Evolutionary conservation across 2,113 vertebrate genomes (phyloP).

Genomic region (Entelurus aequoreus): DNA sequence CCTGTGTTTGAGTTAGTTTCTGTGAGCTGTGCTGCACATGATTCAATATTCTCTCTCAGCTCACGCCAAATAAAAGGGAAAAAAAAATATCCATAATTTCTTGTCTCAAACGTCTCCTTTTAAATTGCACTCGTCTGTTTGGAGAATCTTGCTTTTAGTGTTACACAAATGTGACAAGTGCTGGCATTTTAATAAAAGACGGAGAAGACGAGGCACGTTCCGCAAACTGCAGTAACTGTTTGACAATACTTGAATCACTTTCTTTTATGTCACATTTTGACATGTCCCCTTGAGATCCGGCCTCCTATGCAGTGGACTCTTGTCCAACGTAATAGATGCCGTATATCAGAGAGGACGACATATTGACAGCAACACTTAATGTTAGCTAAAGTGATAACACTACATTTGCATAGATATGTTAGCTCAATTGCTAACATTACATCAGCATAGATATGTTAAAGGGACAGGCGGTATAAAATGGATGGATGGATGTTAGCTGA

Average conservation of each 20-base stretch:
- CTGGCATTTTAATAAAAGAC: neutral
- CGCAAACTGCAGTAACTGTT: neutral
- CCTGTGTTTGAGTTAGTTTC: slow-evolving; percentile 8
- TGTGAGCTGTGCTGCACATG: neutral
- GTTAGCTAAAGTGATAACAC: no score
- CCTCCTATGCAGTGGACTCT: no score
- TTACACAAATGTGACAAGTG: slow-evolving; percentile 1
- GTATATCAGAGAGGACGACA: no score
- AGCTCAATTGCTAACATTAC: no score
- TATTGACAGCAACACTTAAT: no score
- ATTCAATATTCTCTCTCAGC: neutral
- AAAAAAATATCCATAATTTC: neutral
- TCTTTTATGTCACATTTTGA: neutral
- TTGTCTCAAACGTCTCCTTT: neutral
- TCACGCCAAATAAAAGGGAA: neutral
- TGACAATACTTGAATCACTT: neutral
- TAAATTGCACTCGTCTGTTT: neutral
- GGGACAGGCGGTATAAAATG: no score
- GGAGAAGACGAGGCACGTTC: neutral
- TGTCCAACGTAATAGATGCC: no score
- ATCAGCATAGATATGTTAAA: no score
- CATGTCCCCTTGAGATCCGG: no score
- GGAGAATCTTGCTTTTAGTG: neutral
- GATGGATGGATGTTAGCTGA: no score
- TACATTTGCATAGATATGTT: no score